Percentiles rank a stretch among this genome's conserved stretches.
phyloP scores from a whole-genome alignment of 2,113 vertebrate species.

The Brachyistius frenatus region DNA sequence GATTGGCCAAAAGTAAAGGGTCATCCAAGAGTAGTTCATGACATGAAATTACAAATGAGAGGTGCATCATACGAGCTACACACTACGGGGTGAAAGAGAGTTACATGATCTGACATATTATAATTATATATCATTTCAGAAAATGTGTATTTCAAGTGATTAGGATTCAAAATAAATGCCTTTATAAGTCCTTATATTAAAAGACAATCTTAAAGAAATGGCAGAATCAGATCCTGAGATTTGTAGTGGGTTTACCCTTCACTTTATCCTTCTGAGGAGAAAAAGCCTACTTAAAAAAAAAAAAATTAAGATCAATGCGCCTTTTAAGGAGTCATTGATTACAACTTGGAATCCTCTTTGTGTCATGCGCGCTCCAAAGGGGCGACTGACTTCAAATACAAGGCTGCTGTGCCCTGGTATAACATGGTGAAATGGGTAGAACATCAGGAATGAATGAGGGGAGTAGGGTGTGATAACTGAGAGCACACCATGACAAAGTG shows the following conservation, averaged over 20 bases:
- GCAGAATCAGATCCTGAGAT: not conserved
- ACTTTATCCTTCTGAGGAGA: constrained; percentile 27
- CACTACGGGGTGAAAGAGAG: constrained; percentile 12
- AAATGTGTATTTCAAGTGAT: not conserved
- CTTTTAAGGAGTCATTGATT: constrained; percentile 96
- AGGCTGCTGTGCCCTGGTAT: constrained; percentile 45
- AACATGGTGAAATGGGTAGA: constrained; percentile 69
- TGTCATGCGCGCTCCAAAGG: constrained; percentile 87
- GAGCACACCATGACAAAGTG: constrained; percentile 83
- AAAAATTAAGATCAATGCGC: constrained; percentile 90
- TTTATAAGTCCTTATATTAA: not conserved
- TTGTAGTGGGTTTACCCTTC: not conserved
- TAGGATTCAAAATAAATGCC: not conserved
- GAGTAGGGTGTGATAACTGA: constrained; percentile 75
- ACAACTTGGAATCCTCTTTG: constrained; percentile 92
- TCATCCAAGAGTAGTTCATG: not conserved
- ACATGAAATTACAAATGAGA: constrained; percentile 39
- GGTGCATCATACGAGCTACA: constrained; percentile 26
- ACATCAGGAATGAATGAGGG: constrained; percentile 69
- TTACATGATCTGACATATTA: constrained; percentile 12
- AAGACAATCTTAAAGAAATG: constrained; percentile 3
- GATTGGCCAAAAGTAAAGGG: constrained; percentile 6
- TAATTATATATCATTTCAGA: not conserved
- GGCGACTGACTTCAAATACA: constrained; percentile 69
- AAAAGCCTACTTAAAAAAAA: constrained; percentile 75